Conservation (phyloP, 1,140 invertebrate species). For the Copidosoma floridanum region DNA sequence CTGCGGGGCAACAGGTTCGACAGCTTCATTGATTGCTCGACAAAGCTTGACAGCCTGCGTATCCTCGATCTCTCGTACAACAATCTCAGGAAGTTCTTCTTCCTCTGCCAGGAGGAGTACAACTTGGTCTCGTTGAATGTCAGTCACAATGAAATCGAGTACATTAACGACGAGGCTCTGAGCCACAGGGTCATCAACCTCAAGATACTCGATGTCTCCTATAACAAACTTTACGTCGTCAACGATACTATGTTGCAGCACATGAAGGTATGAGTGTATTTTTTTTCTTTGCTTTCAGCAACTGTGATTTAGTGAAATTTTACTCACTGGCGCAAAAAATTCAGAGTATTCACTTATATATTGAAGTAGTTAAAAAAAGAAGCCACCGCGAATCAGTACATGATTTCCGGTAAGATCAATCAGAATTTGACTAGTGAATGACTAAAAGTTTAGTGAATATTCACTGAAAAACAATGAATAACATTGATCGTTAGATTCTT, state of each 20-base stretch:
- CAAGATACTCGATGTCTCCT: slow-evolving; percentile 48
- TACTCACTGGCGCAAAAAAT: too few species aligned
- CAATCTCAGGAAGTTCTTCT: slow-evolving; percentile 47
- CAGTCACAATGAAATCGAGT: slow-evolving; percentile 49
- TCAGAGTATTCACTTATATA: too few species aligned
- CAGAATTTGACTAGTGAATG: too few species aligned
- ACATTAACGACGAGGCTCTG: slow-evolving; percentile 48
- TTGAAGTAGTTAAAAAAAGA: too few species aligned
- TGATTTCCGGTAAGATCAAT: too few species aligned
- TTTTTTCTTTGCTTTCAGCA: too few species aligned
- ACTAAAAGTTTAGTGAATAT: too few species aligned
- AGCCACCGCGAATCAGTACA: too few species aligned
- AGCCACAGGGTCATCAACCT: slow-evolving; percentile 46
- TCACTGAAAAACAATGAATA: too few species aligned
- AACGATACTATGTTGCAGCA: slow-evolving; percentile 53
- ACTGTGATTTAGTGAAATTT: too few species aligned
- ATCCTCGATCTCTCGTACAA: slow-evolving; percentile 50
- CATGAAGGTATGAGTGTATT: slow-evolving; percentile 50
- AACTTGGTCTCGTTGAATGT: slow-evolving; percentile 47
- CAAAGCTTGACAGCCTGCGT: slow-evolving; percentile 39
- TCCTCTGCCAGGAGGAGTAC: slow-evolving; percentile 47
- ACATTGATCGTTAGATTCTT: too few species aligned
- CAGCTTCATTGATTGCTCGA: slow-evolving; percentile 52
- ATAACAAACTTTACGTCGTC: slow-evolving; percentile 43
- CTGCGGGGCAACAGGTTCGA: slow-evolving; percentile 49